Percentiles rank a stretch among this genome's conserved stretches.
These are phyloP conservation scores for Drosophila eugracilis DNA, from an alignment of 1,140 invertebrate genomes.

Conservation along the genomic window DNA sequence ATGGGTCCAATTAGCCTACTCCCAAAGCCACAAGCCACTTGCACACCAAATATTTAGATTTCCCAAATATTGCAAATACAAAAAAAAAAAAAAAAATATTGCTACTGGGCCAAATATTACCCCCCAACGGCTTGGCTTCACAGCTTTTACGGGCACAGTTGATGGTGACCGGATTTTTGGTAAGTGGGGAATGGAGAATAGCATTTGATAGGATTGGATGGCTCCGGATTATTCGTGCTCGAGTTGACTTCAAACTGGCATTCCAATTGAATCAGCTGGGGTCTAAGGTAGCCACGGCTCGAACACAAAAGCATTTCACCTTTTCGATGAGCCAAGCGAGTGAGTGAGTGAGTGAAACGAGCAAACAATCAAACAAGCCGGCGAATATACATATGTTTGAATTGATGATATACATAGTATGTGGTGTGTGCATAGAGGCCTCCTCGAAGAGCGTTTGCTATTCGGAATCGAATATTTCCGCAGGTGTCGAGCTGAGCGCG, in stretches of 20 bases:
- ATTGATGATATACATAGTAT: constrained; percentile 17
- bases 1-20: constrained; percentile 30
- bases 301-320: constrained; percentile 45
- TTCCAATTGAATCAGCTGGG: constrained; percentile 53
- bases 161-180: constrained; percentile 17
- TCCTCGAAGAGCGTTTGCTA: constrained; percentile 45
- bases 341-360: constrained; percentile 38
- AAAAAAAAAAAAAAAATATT: constrained; percentile 49
- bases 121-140: constrained; percentile 8
- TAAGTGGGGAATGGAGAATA: constrained; percentile 1
- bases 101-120: constrained; percentile 4
- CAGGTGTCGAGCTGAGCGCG: constrained; percentile 67
- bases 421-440: constrained; percentile 58
- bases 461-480: constrained; percentile 71
- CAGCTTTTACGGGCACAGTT: constrained; percentile 7
- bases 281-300: constrained; percentile 32
- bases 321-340: constrained; percentile 47
- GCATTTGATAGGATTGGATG: constrained; percentile 36
- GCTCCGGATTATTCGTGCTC: constrained; percentile 51
- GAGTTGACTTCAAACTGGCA: constrained; percentile 47
- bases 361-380: constrained; percentile 47
- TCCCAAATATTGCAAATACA: constrained; percentile 35
- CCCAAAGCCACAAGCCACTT: constrained; percentile 8
- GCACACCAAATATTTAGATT: constrained; percentile 22
- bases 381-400: constrained; percentile 20